Evolutionary conservation across 2,797 vertebrate genomes (phyloP).

Genomic region (Falco naumanni): DNA sequence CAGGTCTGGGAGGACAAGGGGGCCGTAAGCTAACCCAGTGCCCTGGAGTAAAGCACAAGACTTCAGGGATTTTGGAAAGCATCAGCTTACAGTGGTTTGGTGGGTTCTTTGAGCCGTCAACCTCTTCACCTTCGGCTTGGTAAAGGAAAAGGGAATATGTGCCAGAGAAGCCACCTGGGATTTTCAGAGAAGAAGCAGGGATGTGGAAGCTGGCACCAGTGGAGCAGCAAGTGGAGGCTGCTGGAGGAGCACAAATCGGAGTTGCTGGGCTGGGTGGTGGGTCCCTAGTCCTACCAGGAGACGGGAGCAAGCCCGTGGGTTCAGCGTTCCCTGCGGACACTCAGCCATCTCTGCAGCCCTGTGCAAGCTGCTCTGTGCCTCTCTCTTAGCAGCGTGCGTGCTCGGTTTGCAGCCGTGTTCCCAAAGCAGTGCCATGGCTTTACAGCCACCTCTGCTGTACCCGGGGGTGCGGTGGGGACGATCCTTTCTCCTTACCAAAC

Average conservation of each 20-base stretch:
- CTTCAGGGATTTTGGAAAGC: background rate
- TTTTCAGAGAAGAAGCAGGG: background rate
- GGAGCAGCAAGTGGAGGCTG: background rate
- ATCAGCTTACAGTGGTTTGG: background rate
- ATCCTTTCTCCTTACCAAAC: background rate
- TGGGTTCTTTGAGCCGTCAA: background rate
- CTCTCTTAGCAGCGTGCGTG: background rate
- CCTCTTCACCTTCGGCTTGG: background rate
- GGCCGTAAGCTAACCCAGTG: background rate
- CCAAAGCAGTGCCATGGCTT: background rate
- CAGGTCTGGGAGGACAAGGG: background rate
- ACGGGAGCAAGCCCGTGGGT: background rate
- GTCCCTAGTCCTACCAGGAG: background rate
- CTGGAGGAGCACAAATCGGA: background rate
- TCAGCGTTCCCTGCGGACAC: background rate
- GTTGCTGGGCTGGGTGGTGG: background rate
- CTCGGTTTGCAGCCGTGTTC: background rate
- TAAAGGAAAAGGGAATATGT: background rate
- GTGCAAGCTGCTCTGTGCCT: background rate
- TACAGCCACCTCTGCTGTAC: background rate
- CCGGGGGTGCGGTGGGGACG: background rate
- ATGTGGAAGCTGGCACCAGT: background rate
- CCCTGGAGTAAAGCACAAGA: background rate
- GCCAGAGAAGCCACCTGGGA: too few species aligned
- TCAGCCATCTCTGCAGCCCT: background rate